A percentile compares a stretch with the other conserved stretches of the same genome.
phyloP scores from a whole-genome alignment of 2,113 vertebrate genomes.

The Sphaerodactylus townsendi region DNA sequence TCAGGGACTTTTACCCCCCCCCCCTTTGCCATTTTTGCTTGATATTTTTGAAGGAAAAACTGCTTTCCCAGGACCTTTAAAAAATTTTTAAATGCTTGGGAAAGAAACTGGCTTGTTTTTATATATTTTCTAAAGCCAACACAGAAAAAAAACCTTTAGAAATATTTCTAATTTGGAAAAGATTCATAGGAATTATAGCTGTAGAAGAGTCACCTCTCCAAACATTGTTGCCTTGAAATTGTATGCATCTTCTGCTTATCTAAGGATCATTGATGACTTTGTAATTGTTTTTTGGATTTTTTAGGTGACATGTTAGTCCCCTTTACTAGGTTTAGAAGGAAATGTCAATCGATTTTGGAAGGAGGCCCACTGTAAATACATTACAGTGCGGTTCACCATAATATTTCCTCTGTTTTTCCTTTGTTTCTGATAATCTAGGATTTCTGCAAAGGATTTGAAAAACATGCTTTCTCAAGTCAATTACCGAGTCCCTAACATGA shows the following conservation, averaged over 20 bases:
- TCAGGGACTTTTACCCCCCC: background rate
- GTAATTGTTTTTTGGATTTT: background rate
- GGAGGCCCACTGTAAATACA: background rate
- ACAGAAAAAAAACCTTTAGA: background rate
- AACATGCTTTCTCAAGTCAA: slow-evolving; percentile 98
- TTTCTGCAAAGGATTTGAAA: slow-evolving; percentile 97
- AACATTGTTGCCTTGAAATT: background rate
- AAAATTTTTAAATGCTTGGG: too few relatives aligned
- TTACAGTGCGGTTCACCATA: too few relatives aligned
- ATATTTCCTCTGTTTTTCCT: background rate
- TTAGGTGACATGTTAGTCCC: background rate
- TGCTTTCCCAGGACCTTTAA: too few relatives aligned
- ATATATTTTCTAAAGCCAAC: background rate
- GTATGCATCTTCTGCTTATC: background rate
- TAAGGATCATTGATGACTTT: background rate
- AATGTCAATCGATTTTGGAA: background rate
- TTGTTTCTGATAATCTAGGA: slow-evolving; percentile 76
- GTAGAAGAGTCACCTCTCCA: background rate
- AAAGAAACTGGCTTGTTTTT: background rate
- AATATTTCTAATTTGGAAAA: background rate
- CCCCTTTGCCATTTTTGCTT: too few relatives aligned
- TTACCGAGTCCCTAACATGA: slow-evolving; percentile 98
- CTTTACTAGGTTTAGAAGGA: background rate
- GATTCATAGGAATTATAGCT: background rate
- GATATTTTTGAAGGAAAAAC: too few relatives aligned